Conservation (phyloP, 2,888 invertebrate genomes). For the Leptogaster cylindrica region DNA sequence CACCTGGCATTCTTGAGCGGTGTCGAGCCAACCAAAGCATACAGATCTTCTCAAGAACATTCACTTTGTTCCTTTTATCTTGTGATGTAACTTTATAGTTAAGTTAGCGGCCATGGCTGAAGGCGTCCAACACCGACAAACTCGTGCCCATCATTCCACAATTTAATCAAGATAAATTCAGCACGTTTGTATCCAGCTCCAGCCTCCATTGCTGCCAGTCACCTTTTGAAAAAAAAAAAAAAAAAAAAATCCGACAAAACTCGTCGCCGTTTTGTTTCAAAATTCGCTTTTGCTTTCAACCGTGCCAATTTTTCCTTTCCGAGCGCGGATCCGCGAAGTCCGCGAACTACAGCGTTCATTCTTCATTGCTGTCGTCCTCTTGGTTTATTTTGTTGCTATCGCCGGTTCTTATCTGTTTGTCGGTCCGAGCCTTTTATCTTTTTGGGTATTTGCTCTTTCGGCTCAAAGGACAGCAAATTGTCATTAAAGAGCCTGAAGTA, state of each 20-base stretch:
- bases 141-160: background rate
- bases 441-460: constrained; percentile 16
- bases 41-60: too few species aligned
- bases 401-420: constrained; percentile 20
- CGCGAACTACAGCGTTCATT: constrained; percentile 1
- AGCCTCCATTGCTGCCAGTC: background rate
- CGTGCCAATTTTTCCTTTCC: background rate
- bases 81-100: too few species aligned
- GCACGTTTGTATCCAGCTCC: background rate
- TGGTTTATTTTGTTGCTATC: constrained; percentile 17
- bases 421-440: constrained; percentile 13
- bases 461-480: constrained; percentile 27
- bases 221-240: background rate
- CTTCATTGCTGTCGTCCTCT: constrained; percentile 10
- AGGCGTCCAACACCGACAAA: too few species aligned
- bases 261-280: background rate
- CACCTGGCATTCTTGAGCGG: too few species aligned
- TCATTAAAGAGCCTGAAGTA: constrained; percentile 8
- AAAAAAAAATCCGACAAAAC: background rate
- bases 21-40: too few species aligned
- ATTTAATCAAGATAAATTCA: background rate
- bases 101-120: too few species aligned
- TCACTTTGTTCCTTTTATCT: too few species aligned
- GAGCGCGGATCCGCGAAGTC: background rate
- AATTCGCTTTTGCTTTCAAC: constrained; percentile 7